Base-by-base conservation (phyloP, 1,140 invertebrate species). In the Diabrotica virgifera region DNA sequence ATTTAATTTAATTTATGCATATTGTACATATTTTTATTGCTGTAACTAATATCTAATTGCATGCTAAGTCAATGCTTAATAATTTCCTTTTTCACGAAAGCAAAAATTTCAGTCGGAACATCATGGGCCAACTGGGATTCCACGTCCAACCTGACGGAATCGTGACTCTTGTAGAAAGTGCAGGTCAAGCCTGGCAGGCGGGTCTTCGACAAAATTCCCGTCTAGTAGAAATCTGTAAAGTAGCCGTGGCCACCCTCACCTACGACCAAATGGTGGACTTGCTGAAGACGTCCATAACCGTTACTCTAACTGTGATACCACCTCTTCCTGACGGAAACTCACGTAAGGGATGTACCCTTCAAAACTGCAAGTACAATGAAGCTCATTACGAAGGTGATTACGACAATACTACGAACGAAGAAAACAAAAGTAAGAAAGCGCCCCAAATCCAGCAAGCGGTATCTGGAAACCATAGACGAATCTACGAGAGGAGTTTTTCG, bases 121-220 rank as follows among this genome's bases (percentile, higher is more conserved):
- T 86, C 52, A 82, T 91, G 52, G 90, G 93, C 46, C 94, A 97
- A 75, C 85, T 98, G 40, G 96, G 96, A 36, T 98, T 98, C 82
- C 94, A 98, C 79, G 93, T 98, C 24, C 94, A 97, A 76, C 92
- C 93, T 10, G 96, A 98, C 80, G 96, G 96, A 5, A 87, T 98
- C 5, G 94, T 98, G 2, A 97, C 94, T 3, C 91, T 96, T 75
- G 95, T 98, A 0, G 95, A 97, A 79, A 85, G 85, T 62, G 89
- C 89, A 75, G 94, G 95, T 5, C 86, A 90, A 66, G 95, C 96
- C 8, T 93, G 90, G 83, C 86, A 92, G 65, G 92, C 93, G n/a
- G 95, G 95, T 24, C 82, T 98, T 0, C 80, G 91, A 58, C 93
- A 94, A 79, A 94, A 94, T 11, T 92, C 91, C 35, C 84, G 95